These are phyloP conservation scores for Benthosema pterotum DNA, from an alignment of 2,797 vertebrate species.

Conservation along the genomic window DNA sequence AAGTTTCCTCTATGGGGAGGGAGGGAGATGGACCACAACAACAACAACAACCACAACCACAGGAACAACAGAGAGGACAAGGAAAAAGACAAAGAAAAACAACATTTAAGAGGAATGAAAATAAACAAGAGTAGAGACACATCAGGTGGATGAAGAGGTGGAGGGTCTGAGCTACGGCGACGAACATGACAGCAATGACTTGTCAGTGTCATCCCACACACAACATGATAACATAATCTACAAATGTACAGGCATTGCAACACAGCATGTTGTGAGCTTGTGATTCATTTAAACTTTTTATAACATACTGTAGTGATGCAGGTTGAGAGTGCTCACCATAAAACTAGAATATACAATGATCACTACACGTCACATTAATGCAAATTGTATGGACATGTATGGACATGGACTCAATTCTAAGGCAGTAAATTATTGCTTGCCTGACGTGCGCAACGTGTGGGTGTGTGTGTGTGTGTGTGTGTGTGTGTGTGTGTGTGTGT, in stretches of 20 bases:
- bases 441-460: too few species aligned
- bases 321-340: too few species aligned
- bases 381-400: too few species aligned
- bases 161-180: conserved; percentile 49
- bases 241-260: too few species aligned
- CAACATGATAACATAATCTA: not conserved
- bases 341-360: not conserved
- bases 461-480: not conserved
- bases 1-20: conserved; percentile 93
- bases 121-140: conserved; percentile 72
- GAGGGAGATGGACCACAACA: conserved; percentile 71
- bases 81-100: conserved; percentile 72
- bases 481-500: not conserved
- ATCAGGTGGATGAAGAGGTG: conserved; percentile 68
- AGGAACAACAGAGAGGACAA: conserved; percentile 69
- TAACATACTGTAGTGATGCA: too few species aligned
- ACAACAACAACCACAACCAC: conserved; percentile 68
- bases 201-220: conserved; percentile 24
- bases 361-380: too few species aligned
- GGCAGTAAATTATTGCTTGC: too few species aligned
- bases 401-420: too few species aligned
- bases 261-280: too few species aligned
- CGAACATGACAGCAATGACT: conserved; percentile 69
- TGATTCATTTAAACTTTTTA: too few species aligned
- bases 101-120: conserved; percentile 56